Evolutionary conservation across 1,140 invertebrate genomes (phyloP).

Genomic region (Scaptomyza graminum): DNA sequence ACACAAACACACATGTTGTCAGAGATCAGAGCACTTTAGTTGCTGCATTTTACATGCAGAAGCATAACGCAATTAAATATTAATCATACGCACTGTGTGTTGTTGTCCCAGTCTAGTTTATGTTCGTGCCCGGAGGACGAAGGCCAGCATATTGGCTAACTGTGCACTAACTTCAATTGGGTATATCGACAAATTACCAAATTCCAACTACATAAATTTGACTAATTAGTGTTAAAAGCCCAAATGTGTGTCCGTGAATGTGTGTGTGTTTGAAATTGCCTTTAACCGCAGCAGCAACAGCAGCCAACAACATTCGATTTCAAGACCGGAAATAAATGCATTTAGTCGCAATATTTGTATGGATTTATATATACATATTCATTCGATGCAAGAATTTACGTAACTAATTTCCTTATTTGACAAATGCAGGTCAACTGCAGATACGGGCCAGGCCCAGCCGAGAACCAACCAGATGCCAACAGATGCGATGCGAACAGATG

Average conservation of each 20-base stretch:
- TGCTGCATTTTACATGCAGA: conserved; percentile 35
- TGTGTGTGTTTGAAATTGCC: background rate
- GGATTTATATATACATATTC: conserved; percentile 2
- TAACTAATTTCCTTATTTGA: conserved; percentile 69
- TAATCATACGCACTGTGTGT: conserved; percentile 71
- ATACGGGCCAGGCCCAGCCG: background rate
- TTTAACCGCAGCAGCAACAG: background rate
- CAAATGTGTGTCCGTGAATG: conserved; percentile 43
- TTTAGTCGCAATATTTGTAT: background rate
- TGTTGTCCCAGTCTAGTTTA: too few species aligned
- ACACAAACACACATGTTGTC: conserved; percentile 11
- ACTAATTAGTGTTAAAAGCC: conserved; percentile 76
- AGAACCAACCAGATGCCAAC: conserved; percentile 1
- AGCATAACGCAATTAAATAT: conserved; percentile 78
- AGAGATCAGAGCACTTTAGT: conserved; percentile 43
- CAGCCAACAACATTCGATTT: background rate
- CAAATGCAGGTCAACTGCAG: conserved; percentile 20
- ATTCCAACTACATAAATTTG: conserved; percentile 63
- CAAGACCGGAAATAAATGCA: conserved; percentile 29
- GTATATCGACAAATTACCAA: conserved; percentile 69
- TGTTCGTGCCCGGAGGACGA: conserved; percentile 11
- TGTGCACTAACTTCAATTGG: conserved; percentile 23
- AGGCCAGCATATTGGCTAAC: conserved; percentile 33
- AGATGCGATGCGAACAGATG: background rate
- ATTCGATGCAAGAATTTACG: conserved; percentile 45